Evolutionary conservation across 2,113 vertebrate genomes (phyloP), one percentile per base, ranked within the genome.

Genomic region (Eulacestoma nigropectus): DNA sequence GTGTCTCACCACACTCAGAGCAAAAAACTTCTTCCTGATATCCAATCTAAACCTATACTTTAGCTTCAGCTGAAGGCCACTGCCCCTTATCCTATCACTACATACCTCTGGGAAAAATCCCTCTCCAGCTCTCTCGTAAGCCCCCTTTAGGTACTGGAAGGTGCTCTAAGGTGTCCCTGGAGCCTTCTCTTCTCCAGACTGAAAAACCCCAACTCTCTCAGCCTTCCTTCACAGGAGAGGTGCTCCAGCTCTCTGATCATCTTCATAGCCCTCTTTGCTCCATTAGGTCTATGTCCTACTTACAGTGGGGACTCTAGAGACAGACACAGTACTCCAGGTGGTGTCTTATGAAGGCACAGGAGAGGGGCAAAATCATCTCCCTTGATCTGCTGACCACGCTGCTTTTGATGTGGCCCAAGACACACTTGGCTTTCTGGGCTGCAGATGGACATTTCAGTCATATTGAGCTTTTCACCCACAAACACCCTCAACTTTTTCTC

Each of bases 271-370:
- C 57, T 72, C 75, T 80, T 35, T 64, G 50, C 35, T 56, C 26
- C 11, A 9, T 3, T n/a, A 18, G 30, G 10, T 35, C n/a, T 20
- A 17, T 18, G 30, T 29, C 49, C 46, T 39, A 7, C 29, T 62
- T 70, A 39, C 1, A 2, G 19, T n/a, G 56, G 16, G 29, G 19
- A 39, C 29, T 70, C 26, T 41, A 42, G 17, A 42, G 35, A n/a
- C 8, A 41, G 57, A 72, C 20, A 29, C 11, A 72, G 42, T 10
- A 55, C 27, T 73, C 10, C 32, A 27, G 0, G 0, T 22, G 42
- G 67, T 17, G 11, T 56, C 32, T 39, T 41, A 15, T 16, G 16
- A 56, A 11, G 17, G 21, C 57, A 64, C 47, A 79, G n/a, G 5
- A 70, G 56, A 62, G 13, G 10, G 14, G 35, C 7, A 22, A 41